Evolutionary conservation across 1,140 invertebrate genomes (phyloP), one percentile per base, ranked within the genome.

Genomic region (Theocolax elegans): DNA sequence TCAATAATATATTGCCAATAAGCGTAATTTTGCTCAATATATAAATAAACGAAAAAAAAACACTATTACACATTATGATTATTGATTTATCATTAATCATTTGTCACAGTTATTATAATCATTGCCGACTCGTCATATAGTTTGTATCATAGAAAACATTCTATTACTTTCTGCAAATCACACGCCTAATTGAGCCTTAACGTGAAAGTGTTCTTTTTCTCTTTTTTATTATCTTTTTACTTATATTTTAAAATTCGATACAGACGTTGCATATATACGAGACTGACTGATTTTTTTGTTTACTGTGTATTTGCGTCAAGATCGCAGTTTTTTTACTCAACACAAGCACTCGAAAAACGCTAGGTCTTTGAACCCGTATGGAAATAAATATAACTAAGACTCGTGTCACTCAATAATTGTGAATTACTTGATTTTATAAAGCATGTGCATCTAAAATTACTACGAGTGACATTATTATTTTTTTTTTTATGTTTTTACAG

Each of bases 1-100:
- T 48, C 42, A 59, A 67, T 49, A 38, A 67, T 49, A n/a, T n/a
- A 67, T 67, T 67, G 65, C 65, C 65, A 67, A 67, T 67, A 59
- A 66, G 64, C 64, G 51, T 40, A 38, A 44, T 66, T 66, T 65
- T 46, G 21, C 15, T 42, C n/a, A 27, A 66, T 40, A 46, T 56
- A 54, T 46, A 66, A 29, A 46, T n/a, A 59, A 48, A 48, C 7
- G 25, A 67, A 23, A 17, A 42, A 46, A 66, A 58, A 38, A 54
- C 49, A 13, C 35, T 54, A 66, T 54, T 66, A 56, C 29, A 29
- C 27, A 58, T 46, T 67, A 67, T 67, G 27, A 58, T 67, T 58
- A 58, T 58, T 38, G n/a, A 10, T 56, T 62, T 66, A 66, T 65
- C 62, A 53, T 65, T 53, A 38, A 59, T 29, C 17, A 38, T 21